A percentile compares a stretch with the other conserved stretches of the same genome.
Conservation (phyloP, 1,140 invertebrate genomes). For the Panagrolaimus sp. region DNA sequence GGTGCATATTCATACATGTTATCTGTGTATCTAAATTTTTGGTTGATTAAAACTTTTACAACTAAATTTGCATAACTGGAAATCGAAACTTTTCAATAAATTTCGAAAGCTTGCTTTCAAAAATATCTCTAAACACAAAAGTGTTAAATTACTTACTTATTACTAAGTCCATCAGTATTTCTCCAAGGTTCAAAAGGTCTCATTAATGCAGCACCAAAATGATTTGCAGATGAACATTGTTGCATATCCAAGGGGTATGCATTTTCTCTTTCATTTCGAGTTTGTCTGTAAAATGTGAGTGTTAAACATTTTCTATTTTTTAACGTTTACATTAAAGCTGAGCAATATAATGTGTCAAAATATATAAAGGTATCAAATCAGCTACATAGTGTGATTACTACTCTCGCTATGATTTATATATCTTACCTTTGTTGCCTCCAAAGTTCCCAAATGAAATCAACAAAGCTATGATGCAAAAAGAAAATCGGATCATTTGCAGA, state of each 20-base stretch:
- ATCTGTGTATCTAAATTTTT: constrained; percentile 41
- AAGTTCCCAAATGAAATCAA: constrained; percentile 57
- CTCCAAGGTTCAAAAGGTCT: constrained; percentile 35
- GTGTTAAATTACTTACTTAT: constrained; percentile 20
- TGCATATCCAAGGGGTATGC: constrained; percentile 37
- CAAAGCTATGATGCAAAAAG: constrained; percentile 52
- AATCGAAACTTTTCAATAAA: too few relatives aligned
- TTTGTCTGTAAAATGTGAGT: constrained; percentile 18
- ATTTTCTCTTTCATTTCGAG: constrained; percentile 28
- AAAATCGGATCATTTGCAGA: constrained; percentile 57
- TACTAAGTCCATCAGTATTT: constrained; percentile 44
- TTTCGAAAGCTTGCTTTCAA: not conserved
- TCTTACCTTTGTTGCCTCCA: constrained; percentile 45
- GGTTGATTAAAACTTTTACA: too few relatives aligned
- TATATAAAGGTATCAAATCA: too few relatives aligned
- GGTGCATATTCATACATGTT: constrained; percentile 52
- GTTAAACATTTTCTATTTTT: too few relatives aligned
- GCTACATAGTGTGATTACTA: too few relatives aligned
- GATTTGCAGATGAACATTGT: constrained; percentile 35
- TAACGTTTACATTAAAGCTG: too few relatives aligned
- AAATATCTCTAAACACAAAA: not conserved
- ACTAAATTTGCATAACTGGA: too few relatives aligned
- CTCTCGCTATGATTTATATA: too few relatives aligned
- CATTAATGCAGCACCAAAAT: constrained; percentile 42
- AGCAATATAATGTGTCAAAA: too few relatives aligned